Evolutionary conservation across 1,140 invertebrate genomes (phyloP).

Genomic region (Dendroctonus ponderosae): DNA sequence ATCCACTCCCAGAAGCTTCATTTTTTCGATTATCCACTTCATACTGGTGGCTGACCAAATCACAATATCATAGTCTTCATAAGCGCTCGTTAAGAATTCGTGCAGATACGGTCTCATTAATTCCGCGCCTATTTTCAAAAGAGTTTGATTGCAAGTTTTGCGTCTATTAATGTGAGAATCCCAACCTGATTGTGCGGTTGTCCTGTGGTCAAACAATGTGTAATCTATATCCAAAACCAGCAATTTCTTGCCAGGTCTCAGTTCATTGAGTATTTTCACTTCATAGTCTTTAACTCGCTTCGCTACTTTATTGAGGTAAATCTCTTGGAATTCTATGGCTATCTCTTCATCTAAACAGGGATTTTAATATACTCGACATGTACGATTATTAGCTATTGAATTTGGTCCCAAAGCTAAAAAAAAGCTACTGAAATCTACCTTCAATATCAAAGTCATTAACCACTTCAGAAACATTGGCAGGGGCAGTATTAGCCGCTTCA

Average conservation of each 20-base stretch:
- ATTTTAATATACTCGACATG: too few species aligned
- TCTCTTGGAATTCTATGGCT: constrained; percentile 69
- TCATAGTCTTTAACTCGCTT: constrained; percentile 83
- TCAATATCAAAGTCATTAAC: constrained; percentile 23
- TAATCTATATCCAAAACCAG: constrained; percentile 97
- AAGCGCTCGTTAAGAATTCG: constrained; percentile 90
- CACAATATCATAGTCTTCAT: constrained; percentile 84
- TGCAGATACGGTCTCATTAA: constrained; percentile 94
- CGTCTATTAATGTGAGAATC: constrained; percentile 1
- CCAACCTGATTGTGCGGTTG: constrained; percentile 47
- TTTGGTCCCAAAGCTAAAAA: not conserved
- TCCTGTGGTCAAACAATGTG: constrained; percentile 93
- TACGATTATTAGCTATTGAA: too few species aligned
- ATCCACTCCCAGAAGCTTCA: constrained; percentile 86
- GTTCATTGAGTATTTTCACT: constrained; percentile 78
- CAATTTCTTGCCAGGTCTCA: constrained; percentile 81
- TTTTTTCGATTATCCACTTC: constrained; percentile 98
- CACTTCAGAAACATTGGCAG: constrained; percentile 58
- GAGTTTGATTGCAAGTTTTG: not conserved
- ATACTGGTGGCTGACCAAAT: constrained; percentile 96
- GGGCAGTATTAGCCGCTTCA: constrained; percentile 72
- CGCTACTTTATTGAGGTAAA: constrained; percentile 77
- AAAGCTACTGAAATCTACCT: not conserved
- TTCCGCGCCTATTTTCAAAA: constrained; percentile 63
- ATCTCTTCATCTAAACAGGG: constrained; percentile 72